Conservation (phyloP, 23 tunicate species). For the Styela plicata region DNA sequence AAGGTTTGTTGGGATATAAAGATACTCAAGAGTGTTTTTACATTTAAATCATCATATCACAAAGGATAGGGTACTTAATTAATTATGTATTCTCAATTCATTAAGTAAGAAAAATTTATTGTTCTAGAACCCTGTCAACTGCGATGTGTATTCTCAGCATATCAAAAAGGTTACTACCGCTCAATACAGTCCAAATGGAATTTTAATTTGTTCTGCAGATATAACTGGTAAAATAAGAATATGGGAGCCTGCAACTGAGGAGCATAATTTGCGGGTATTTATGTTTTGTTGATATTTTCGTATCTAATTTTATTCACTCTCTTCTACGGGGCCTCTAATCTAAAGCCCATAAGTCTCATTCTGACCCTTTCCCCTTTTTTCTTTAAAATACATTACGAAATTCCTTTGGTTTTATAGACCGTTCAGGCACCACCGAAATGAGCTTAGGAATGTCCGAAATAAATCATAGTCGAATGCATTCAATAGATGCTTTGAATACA, state of each 20-base stretch:
- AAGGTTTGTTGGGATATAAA: background rate
- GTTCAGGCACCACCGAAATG: background rate
- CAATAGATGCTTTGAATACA: too few species aligned
- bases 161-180: conserved; percentile 57
- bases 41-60: background rate
- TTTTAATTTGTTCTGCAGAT: conserved; percentile 89
- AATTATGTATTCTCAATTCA: background rate
- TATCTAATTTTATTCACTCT: too few species aligned
- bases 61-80: background rate
- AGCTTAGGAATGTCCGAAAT: background rate
- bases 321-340: too few species aligned
- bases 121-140: conserved; percentile 41
- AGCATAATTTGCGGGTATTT: conserved; percentile 46
- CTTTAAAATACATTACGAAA: background rate
- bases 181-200: conserved; percentile 75
- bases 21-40: background rate
- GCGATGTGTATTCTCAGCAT: conserved; percentile 51
- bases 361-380: background rate
- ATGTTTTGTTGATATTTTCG: conserved; percentile 11
- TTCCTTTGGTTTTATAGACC: background rate
- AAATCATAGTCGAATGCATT: too few species aligned
- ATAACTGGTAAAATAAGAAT: conserved; percentile 59
- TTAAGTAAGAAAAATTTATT: too few species aligned
- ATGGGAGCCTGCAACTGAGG: conserved; percentile 61
- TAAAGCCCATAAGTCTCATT: background rate